Evolutionary conservation across 2,888 invertebrate species (phyloP), one percentile per base, ranked within the genome.

Genomic region (Netelia fuscicornis): DNA sequence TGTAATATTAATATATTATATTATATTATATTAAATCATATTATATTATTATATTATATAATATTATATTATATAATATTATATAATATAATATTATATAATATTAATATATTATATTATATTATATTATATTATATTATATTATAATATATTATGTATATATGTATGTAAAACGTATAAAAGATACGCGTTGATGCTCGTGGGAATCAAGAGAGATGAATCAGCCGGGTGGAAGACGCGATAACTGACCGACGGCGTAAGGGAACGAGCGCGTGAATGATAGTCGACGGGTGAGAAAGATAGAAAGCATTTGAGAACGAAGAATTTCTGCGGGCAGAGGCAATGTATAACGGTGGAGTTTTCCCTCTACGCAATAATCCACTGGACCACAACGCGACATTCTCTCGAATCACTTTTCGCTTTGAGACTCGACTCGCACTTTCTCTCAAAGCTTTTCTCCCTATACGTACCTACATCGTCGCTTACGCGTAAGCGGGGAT

Each of bases 141-240:
- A n/a, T n/a, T n/a, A n/a, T n/a, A n/a, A n/a, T n/a, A n/a, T n/a
- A n/a, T n/a, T n/a, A n/a, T n/a, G n/a, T 48, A 48, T 11, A 48
- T 48, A 11, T 11, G 11, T 48, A 48, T 48, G 10, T 13, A 11
- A 2, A 10, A 48, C 5, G 48, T 1, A 48, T 2, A 48, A 11
- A 48, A 48, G 10, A 48, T 48, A 13, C 48, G 48, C 2, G 2
- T 48, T 11, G 13, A 48, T 11, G 60, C 25, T 44, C 13, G 48
- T 44, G n/a, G 72, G 8, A 48, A 62, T 5, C 30, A 23, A 42
- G 2, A 74, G 58, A 13, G n/a, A 74, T 25, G 60, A 62, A 25
- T 74, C 60, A 62, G 48, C 17, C 72, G 58, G 44, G 72, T 62
- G 74, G 25, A 42, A 20, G 58, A 44, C 58, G 58, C 72, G 60